Conservation (phyloP, 2,113 vertebrate genomes). For the Amia ocellicauda region DNA sequence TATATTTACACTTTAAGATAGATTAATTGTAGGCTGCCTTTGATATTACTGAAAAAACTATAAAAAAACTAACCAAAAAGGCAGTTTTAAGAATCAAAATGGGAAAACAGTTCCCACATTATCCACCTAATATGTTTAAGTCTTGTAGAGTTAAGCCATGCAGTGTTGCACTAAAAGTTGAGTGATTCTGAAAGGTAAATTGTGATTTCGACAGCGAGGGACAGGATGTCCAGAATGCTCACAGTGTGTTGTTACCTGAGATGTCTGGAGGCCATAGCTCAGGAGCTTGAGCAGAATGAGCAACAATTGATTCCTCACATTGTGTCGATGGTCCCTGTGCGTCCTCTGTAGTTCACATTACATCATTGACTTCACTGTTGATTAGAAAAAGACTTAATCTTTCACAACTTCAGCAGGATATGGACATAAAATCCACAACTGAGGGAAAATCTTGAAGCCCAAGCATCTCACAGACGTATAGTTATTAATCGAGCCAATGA, state of each 20-base stretch:
- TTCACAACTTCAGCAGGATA: constrained; percentile 46
- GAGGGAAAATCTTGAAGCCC: constrained; percentile 28
- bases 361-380: constrained; percentile 47
- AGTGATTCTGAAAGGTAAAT: too few relatives aligned
- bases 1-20: too few relatives aligned
- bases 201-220: too few relatives aligned
- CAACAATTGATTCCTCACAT: constrained; percentile 32
- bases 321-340: constrained; percentile 34
- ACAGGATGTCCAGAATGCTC: neutral
- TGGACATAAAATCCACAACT: constrained; percentile 48
- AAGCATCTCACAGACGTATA: constrained; percentile 36
- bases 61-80: too few relatives aligned
- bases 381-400: constrained; percentile 46
- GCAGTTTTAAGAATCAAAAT: too few relatives aligned
- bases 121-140: too few relatives aligned
- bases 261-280: constrained; percentile 25
- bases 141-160: too few relatives aligned
- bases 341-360: constrained; percentile 45
- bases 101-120: too few relatives aligned
- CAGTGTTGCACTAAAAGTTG: too few relatives aligned
- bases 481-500: constrained; percentile 26
- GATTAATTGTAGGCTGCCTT: too few relatives aligned
- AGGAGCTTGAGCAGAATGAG: constrained; percentile 10
- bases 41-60: too few relatives aligned
- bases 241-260: constrained; percentile 43